These are phyloP conservation scores for Volucella zonaria DNA, from an alignment of 2,888 invertebrate species.

Conservation along the genomic window DNA sequence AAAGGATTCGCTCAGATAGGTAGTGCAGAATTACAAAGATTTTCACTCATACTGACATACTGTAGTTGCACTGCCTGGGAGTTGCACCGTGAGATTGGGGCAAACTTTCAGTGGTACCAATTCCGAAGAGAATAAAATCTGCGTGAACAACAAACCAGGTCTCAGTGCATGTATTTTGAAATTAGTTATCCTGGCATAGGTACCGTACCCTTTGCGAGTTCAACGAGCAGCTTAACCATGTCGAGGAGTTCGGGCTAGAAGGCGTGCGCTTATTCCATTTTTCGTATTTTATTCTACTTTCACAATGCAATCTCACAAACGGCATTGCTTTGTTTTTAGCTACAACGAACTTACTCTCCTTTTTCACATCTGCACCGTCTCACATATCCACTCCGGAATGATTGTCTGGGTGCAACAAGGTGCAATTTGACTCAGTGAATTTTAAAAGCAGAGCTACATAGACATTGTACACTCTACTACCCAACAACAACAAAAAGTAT, in stretches of 20 bases:
- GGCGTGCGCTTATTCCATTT: slow-evolving; percentile 64
- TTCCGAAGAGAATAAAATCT: slow-evolving; percentile 38
- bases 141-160: slow-evolving; percentile 18
- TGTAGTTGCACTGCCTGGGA: slow-evolving; percentile 44
- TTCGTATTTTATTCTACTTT: slow-evolving; percentile 46
- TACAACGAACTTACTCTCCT: slow-evolving; percentile 33
- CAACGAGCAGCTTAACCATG: slow-evolving; percentile 42
- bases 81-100: background rate
- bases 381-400: slow-evolving; percentile 20
- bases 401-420: slow-evolving; percentile 51
- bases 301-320: slow-evolving; percentile 57
- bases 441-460: slow-evolving; percentile 34
- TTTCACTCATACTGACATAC: slow-evolving; percentile 32
- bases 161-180: slow-evolving; percentile 54
- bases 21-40: slow-evolving; percentile 52
- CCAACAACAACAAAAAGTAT: slow-evolving; percentile 48
- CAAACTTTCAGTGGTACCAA: slow-evolving; percentile 29
- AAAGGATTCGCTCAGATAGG: slow-evolving; percentile 16
- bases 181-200: slow-evolving; percentile 43
- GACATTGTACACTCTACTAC: slow-evolving; percentile 4
- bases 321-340: slow-evolving; percentile 37
- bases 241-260: slow-evolving; percentile 45
- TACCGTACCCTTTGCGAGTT: background rate
- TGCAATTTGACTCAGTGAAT: slow-evolving; percentile 50
- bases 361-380: background rate